These are phyloP conservation scores for Agrochola macilenta DNA, from an alignment of 2,888 invertebrate genomes.

Conservation along the genomic window DNA sequence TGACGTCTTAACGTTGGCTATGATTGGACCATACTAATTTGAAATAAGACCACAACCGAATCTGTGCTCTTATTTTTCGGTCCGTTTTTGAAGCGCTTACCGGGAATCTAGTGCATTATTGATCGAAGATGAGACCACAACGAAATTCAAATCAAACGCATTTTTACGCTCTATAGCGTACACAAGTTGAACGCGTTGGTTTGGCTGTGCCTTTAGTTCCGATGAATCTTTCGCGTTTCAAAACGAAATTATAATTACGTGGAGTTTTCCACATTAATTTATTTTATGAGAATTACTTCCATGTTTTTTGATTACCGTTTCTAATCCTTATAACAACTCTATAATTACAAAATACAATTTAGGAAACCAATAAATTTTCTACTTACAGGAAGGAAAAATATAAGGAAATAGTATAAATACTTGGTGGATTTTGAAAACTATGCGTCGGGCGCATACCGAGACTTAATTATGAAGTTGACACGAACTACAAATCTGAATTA, in stretches of 20 bases:
- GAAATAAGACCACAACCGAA: no score
- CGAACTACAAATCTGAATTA: conserved; percentile 48
- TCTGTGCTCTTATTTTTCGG: no score
- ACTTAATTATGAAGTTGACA: conserved; percentile 26
- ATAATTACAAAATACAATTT: conserved; percentile 2
- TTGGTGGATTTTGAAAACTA: neutral
- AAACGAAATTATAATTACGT: conserved; percentile 5
- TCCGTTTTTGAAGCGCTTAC: no score
- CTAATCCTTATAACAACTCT: conserved; percentile 1
- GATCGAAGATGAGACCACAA: neutral
- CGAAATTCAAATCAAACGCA: neutral
- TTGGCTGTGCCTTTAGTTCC: neutral
- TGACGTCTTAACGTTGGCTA: no score
- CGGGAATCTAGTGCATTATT: no score
- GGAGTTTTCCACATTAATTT: conserved; percentile 6
- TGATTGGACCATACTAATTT: no score
- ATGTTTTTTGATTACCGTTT: conserved; percentile 8
- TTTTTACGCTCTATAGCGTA: neutral
- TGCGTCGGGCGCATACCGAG: neutral
- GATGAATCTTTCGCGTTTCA: neutral
- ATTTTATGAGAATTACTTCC: neutral
- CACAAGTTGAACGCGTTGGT: neutral
- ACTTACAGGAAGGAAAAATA: neutral
- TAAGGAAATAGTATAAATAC: neutral
- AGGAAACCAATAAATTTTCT: neutral